Percentiles rank a stretch among this genome's conserved stretches.
phyloP scores from a whole-genome alignment of 2,888 invertebrate genomes.

The Salpingus planirostris region DNA sequence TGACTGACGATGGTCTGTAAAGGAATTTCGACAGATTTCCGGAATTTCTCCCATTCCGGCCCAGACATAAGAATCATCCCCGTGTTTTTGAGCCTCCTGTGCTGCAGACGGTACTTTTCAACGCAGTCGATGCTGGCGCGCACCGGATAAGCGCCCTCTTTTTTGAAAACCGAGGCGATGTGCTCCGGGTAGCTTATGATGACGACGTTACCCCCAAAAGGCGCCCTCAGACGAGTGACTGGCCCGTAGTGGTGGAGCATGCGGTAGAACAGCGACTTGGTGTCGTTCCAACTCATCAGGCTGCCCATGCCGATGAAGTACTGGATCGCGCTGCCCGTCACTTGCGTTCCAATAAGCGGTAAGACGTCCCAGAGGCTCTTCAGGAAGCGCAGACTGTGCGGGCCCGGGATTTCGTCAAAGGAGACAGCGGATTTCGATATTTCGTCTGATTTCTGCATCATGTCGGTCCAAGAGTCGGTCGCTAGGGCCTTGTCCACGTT shows the following conservation, averaged over 20 bases:
- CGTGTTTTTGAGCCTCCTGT: constrained; percentile 46
- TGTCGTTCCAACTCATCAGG: constrained; percentile 42
- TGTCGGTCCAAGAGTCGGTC: too few relatives aligned
- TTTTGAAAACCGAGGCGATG: constrained; percentile 51
- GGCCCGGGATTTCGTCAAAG: constrained; percentile 60
- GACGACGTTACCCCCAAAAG: constrained; percentile 55
- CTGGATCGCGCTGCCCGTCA: constrained; percentile 47
- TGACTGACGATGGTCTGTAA: constrained; percentile 41
- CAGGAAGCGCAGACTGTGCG: constrained; percentile 48
- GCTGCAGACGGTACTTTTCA: constrained; percentile 53
- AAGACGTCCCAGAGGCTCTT: constrained; percentile 52
- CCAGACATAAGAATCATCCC: constrained; percentile 55
- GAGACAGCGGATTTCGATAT: constrained; percentile 23
- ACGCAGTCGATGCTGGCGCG: constrained; percentile 55
- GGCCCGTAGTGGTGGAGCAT: constrained; percentile 52
- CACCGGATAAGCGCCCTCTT: constrained; percentile 52
- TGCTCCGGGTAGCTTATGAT: constrained; percentile 57
- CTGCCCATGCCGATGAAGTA: constrained; percentile 45
- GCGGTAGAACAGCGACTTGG: constrained; percentile 40
- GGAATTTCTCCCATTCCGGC: constrained; percentile 51
- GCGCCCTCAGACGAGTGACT: constrained; percentile 56
- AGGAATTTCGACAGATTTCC: constrained; percentile 45
- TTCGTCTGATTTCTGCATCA: not conserved
- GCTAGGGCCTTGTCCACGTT: too few relatives aligned
- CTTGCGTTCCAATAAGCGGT: constrained; percentile 54